Evolutionary conservation across 2,797 vertebrate genomes (phyloP).

Genomic region (Lates japonicus): DNA sequence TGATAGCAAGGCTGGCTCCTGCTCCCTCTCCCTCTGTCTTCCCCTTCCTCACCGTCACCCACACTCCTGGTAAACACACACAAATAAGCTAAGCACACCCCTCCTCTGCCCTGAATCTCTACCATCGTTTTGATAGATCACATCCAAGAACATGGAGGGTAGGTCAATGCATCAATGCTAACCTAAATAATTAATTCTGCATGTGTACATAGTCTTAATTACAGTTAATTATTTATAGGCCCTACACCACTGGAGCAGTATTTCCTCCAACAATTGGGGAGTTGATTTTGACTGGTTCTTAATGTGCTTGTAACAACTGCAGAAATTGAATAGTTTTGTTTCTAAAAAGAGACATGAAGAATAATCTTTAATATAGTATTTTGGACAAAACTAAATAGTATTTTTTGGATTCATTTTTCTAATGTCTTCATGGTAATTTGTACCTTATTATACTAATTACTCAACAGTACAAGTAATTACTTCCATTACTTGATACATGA

Average conservation of each 20-base stretch:
- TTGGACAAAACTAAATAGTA: not conserved
- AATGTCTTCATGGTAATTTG: not conserved
- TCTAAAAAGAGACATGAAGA: not conserved
- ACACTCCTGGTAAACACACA: slow-evolving; percentile 1
- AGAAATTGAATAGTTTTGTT: slow-evolving; percentile 15
- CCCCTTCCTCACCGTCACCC: slow-evolving; percentile 32
- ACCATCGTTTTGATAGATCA: slow-evolving; percentile 75
- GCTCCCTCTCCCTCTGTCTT: slow-evolving; percentile 21
- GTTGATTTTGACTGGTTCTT: slow-evolving; percentile 50
- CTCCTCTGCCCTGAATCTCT: slow-evolving; percentile 49
- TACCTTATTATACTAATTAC: not conserved
- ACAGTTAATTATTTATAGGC: slow-evolving; percentile 81
- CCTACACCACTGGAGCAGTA: slow-evolving; percentile 62
- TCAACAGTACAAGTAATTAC: not conserved
- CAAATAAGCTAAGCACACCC: slow-evolving; percentile 1
- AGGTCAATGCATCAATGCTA: slow-evolving; percentile 81
- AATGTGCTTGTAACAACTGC: slow-evolving; percentile 15
- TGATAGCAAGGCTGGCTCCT: slow-evolving; percentile 48
- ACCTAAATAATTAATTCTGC: slow-evolving; percentile 82
- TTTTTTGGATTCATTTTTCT: not conserved
- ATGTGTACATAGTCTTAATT: slow-evolving; percentile 85
- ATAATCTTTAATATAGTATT: not conserved
- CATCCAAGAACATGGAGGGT: slow-evolving; percentile 73
- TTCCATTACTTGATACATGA: not conserved
- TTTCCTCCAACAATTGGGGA: slow-evolving; percentile 61